Base-by-base conservation (phyloP, 2,888 invertebrate species). In the Habroteleia sp. region DNA sequence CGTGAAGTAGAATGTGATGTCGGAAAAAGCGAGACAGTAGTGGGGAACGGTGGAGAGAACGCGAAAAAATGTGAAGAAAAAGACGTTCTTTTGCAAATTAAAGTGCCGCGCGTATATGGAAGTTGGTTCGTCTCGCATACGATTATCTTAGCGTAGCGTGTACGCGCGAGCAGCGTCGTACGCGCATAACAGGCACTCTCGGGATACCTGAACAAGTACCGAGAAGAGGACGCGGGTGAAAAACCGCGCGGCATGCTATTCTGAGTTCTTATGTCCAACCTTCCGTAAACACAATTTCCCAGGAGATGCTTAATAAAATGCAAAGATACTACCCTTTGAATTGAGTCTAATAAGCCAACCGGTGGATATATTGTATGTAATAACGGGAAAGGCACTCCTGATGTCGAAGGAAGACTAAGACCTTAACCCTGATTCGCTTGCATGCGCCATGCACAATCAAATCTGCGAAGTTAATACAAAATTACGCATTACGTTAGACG, bases 201-300 rank as follows among this genome's bases (percentile, higher is more conserved):
- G 31, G 16, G 54, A 50, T 69, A 69, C 52, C 69, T 60, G 52
- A 52, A 52, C 71, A 41, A 54, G 52, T 75, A 56, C 66, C 60
- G 60, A 75, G 66, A 71, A 71, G 60, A 75, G 75, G 69, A 71
- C 48, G 71, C 62, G 62, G 69, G 37, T 56, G 65, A 66, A 75
- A 75, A 75, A 71, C 60, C 69, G 27, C 69, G 60, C 48, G 46
- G 60, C 65, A 65, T 66, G 69, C 63, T 63, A 71, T 66, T 60
- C 60, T 52, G 33, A 60, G 65, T 75, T 75, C 63, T 71, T 71
- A 69, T 60, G 44, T 52, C 58, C 74, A 74, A 69, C 74, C 74
- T 74, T 65, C 69, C 58, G 74, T 66, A 71, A 71, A 75, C 71
- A 69, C 65, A 75, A 71, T 75, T 75, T 62, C 75, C 71, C 65